These are phyloP conservation scores for Gyrodactylus salaris DNA, from an alignment of 1,140 invertebrate species.

Conservation along the genomic window DNA sequence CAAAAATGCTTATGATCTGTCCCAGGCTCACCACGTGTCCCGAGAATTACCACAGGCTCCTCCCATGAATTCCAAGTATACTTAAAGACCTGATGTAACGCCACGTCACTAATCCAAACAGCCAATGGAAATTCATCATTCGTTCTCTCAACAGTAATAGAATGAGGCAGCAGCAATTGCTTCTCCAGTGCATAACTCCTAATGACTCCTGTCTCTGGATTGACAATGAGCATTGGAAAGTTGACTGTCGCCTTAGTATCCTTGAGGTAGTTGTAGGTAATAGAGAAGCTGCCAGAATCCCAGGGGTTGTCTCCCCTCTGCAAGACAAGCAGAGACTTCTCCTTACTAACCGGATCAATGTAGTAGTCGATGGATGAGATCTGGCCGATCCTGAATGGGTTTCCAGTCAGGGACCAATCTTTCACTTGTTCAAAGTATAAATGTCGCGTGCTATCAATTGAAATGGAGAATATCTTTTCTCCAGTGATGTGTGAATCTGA, in stretches of 20 bases:
- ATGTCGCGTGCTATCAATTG: neutral
- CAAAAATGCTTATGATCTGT: constrained; percentile 1
- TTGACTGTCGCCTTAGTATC: neutral
- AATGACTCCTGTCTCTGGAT: neutral
- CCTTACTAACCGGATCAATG: neutral
- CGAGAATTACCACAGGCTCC: neutral
- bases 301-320: neutral
- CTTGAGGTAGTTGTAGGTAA: neutral
- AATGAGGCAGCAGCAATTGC: neutral
- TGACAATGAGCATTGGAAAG: neutral
- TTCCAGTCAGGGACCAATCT: neutral
- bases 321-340: neutral
- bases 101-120: constrained; percentile 4
- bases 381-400: neutral
- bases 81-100: constrained; percentile 3
- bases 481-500: neutral
- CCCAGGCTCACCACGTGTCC: neutral
- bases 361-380: neutral
- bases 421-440: neutral
- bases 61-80: neutral
- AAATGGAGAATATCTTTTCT: too few species aligned
- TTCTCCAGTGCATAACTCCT: neutral
- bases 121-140: neutral
- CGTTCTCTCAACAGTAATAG: neutral
- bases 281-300: neutral